A percentile compares a stretch with the other conserved stretches of the same genome.
These are phyloP conservation scores for Malurus splendens DNA, from an alignment of 2,797 vertebrate species.

Conservation along the genomic window DNA sequence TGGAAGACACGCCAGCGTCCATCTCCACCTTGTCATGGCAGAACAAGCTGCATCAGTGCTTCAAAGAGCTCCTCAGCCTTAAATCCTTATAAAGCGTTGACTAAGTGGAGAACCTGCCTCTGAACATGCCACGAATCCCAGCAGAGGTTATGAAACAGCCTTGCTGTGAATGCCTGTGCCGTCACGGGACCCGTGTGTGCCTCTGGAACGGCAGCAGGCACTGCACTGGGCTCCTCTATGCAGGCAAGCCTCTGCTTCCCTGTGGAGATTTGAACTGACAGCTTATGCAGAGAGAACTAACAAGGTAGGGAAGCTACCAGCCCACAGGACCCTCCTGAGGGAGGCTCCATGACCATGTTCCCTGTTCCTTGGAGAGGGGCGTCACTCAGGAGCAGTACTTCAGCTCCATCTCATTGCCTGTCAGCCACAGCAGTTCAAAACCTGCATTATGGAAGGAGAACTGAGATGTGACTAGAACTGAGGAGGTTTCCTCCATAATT, in stretches of 20 bases:
- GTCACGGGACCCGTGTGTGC: fast-evolving
- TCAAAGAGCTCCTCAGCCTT: constrained; percentile 9
- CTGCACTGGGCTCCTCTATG: fast-evolving
- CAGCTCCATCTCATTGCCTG: fast-evolving
- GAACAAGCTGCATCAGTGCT: background rate
- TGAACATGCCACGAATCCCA: fast-evolving
- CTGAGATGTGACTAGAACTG: background rate
- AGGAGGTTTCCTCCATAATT: background rate
- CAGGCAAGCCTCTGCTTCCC: background rate
- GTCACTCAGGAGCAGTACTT: background rate
- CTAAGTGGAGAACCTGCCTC: background rate
- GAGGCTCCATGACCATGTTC: background rate
- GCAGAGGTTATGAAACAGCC: background rate
- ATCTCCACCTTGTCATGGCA: background rate
- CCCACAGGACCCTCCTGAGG: background rate
- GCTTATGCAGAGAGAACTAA: fast-evolving
- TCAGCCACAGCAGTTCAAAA: background rate
- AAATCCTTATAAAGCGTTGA: background rate
- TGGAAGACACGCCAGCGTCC: fast-evolving
- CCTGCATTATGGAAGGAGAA: background rate
- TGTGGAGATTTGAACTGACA: fast-evolving
- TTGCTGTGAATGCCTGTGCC: background rate
- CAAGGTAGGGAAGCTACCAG: background rate
- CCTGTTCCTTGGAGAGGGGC: background rate
- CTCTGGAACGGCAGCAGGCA: fast-evolving